These are phyloP conservation scores for Sitophilus oryzae DNA, from an alignment of 1,140 invertebrate species.

Conservation along the genomic window DNA sequence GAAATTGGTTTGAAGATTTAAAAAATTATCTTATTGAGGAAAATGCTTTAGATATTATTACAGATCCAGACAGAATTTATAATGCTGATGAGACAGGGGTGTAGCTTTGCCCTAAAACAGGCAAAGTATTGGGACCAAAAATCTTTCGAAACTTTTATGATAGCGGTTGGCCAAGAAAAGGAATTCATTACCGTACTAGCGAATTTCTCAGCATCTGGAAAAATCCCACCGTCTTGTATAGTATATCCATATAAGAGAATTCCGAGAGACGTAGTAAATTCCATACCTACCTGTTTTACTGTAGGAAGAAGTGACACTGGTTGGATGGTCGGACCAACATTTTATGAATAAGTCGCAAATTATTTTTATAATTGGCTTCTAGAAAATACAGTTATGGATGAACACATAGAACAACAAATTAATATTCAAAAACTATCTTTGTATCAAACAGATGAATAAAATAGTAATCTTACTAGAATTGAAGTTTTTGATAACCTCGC, in stretches of 20 bases:
- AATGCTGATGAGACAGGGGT: constrained; percentile 43
- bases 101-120: constrained; percentile 32
- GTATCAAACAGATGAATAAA: too few species aligned
- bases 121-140: constrained; percentile 27
- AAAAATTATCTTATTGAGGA: constrained; percentile 7
- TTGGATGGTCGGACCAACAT: constrained; percentile 43
- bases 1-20: constrained; percentile 14
- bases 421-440: too few species aligned
- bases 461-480: too few species aligned
- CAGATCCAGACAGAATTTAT: constrained; percentile 36
- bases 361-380: constrained; percentile 37
- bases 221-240: constrained; percentile 30
- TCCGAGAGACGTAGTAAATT: constrained; percentile 30
- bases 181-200: constrained; percentile 18
- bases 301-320: constrained; percentile 42
- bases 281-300: constrained; percentile 36
- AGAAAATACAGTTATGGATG: too few species aligned
- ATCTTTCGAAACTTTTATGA: constrained; percentile 30
- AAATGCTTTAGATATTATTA: constrained; percentile 26
- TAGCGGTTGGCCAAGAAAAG: constrained; percentile 27
- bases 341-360: constrained; percentile 45
- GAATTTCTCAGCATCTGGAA: constrained; percentile 33
- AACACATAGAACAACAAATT: too few species aligned
- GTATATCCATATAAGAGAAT: constrained; percentile 33
- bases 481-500: too few species aligned